These are phyloP conservation scores for Riptortus pedestris DNA, from an alignment of 1,140 invertebrate species.

Conservation along the genomic window DNA sequence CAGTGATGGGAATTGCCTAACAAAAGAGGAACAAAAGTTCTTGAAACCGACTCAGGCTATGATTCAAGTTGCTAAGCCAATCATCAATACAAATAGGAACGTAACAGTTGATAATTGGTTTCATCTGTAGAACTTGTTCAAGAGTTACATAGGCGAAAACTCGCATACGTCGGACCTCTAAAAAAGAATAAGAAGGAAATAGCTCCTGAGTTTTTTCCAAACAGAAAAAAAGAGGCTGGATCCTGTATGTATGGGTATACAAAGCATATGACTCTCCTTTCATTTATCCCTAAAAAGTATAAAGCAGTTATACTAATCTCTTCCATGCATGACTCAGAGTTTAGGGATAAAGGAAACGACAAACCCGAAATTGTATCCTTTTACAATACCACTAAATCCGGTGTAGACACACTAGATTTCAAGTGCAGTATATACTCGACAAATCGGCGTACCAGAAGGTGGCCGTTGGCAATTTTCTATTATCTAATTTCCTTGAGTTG, in stretches of 20 bases:
- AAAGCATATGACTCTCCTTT: slow-evolving; percentile 27
- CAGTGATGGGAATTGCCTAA: not conserved
- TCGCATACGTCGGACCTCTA: slow-evolving; percentile 38
- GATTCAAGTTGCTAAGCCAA: slow-evolving; percentile 32
- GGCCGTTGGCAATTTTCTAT: too few relatives aligned
- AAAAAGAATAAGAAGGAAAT: slow-evolving; percentile 40
- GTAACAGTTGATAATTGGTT: slow-evolving; percentile 39
- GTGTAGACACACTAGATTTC: too few relatives aligned
- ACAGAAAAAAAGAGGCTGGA: not conserved
- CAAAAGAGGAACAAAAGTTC: slow-evolving; percentile 30
- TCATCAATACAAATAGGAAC: slow-evolving; percentile 34
- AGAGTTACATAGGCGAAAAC: slow-evolving; percentile 31
- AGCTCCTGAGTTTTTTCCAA: slow-evolving; percentile 31
- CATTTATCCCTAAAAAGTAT: slow-evolving; percentile 34
- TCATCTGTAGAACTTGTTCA: slow-evolving; percentile 35
- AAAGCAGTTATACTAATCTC: slow-evolving; percentile 33
- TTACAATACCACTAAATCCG: too few relatives aligned
- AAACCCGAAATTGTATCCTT: too few relatives aligned
- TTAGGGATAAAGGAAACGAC: too few relatives aligned
- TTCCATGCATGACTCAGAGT: too few relatives aligned
- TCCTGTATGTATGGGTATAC: slow-evolving; percentile 27
- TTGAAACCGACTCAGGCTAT: slow-evolving; percentile 32
- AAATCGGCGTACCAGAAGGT: too few relatives aligned
- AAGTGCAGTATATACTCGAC: too few relatives aligned
- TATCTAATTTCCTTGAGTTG: too few relatives aligned